Conservation (phyloP, 2,888 invertebrate species). For the Toxonevra muliebris region DNA sequence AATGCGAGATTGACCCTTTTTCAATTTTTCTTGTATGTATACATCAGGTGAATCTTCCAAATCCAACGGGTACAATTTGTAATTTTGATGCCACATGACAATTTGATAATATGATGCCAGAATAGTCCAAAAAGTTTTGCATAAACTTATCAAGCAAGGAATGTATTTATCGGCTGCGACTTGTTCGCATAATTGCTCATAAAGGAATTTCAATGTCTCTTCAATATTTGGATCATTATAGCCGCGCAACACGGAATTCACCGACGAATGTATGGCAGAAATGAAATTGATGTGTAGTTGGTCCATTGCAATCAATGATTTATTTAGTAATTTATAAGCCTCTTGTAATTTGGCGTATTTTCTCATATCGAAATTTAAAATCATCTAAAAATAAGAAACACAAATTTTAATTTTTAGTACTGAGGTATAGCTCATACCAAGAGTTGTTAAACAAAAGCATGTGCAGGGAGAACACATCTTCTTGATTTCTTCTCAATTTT, state of each 20-base stretch:
- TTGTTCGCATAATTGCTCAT: conserved; percentile 79
- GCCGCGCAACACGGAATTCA: conserved; percentile 69
- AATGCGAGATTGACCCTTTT: conserved; percentile 83
- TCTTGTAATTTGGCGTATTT: conserved; percentile 85
- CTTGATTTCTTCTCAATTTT: too few relatives aligned
- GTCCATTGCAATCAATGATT: conserved; percentile 92
- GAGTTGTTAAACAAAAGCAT: too few relatives aligned
- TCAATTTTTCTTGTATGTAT: conserved; percentile 88
- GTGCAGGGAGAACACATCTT: too few relatives aligned
- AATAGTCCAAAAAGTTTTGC: conserved; percentile 86
- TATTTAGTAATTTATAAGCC: conserved; percentile 89
- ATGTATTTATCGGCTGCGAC: conserved; percentile 61
- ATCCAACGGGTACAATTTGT: conserved; percentile 56
- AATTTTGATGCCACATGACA: conserved; percentile 64
- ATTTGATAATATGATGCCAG: conserved; percentile 77
- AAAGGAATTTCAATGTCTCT: conserved; percentile 74
- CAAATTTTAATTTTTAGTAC: too few relatives aligned
- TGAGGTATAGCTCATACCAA: too few relatives aligned
- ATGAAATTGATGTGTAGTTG: conserved; percentile 95
- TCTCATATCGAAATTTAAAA: conserved; percentile 77
- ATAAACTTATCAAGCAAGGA: conserved; percentile 83
- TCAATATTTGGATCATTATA: conserved; percentile 66
- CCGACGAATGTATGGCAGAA: conserved; percentile 86
- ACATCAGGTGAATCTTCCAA: conserved; percentile 70
- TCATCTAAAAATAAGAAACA: conserved; percentile 49